Conservation (phyloP, 2,888 invertebrate genomes). For the Leptopterna dolabrata region DNA sequence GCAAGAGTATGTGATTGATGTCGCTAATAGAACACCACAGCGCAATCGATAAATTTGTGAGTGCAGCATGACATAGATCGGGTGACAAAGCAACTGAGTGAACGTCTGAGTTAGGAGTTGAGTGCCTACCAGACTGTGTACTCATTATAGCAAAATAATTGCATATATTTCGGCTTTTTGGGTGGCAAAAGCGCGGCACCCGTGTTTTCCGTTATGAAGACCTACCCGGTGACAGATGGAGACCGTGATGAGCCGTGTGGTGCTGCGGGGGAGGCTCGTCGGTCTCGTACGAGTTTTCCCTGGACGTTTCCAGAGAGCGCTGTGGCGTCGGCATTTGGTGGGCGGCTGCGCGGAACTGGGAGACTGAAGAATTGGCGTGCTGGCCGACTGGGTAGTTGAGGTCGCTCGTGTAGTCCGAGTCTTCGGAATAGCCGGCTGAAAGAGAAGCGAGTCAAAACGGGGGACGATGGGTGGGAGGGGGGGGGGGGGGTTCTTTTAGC, state of each 20-base stretch:
- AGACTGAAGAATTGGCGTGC: slow-evolving; percentile 91
- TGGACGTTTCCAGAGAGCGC: slow-evolving; percentile 81
- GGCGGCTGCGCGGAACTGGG: slow-evolving; percentile 84
- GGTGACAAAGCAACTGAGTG: too few relatives aligned
- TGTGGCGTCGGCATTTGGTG: slow-evolving; percentile 83
- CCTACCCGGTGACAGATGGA: slow-evolving; percentile 61
- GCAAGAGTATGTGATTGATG: too few relatives aligned
- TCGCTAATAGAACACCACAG: too few relatives aligned
- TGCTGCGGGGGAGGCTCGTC: slow-evolving; percentile 61
- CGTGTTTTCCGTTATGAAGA: neutral
- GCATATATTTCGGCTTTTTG: too few relatives aligned
- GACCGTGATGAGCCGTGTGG: slow-evolving; percentile 53
- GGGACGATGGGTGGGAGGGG: neutral
- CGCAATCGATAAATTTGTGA: too few relatives aligned
- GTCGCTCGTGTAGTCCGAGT: slow-evolving; percentile 97
- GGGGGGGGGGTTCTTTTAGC: neutral
- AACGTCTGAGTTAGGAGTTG: too few relatives aligned
- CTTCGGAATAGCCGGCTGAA: slow-evolving; percentile 93
- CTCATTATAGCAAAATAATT: too few relatives aligned
- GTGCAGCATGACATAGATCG: too few relatives aligned
- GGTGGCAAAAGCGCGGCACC: too few relatives aligned
- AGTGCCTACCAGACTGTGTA: too few relatives aligned
- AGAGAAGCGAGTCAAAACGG: slow-evolving; percentile 35
- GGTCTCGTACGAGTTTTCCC: slow-evolving; percentile 85
- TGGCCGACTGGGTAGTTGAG: slow-evolving; percentile 90